Evolutionary conservation across 1,140 invertebrate species (phyloP).

Genomic region (Trypoxylus dichotomus): DNA sequence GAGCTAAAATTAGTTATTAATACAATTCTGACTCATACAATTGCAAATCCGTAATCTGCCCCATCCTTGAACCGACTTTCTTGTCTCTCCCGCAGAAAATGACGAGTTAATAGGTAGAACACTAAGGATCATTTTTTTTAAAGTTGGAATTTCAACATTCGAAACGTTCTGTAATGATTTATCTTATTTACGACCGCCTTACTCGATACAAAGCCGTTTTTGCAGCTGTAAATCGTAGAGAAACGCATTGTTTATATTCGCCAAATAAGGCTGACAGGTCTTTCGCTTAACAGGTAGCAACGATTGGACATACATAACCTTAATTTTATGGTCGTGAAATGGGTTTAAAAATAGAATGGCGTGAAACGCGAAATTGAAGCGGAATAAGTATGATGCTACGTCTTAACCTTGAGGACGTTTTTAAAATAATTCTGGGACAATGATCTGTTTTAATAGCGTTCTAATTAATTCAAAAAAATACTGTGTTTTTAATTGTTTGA

Average conservation of each 20-base stretch:
- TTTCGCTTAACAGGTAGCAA: not conserved
- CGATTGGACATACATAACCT: not conserved
- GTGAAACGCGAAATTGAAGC: not conserved
- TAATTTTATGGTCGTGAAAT: not conserved
- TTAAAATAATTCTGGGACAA: not conserved
- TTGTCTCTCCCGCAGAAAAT: not conserved
- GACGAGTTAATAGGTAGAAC: not conserved
- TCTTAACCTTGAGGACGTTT: not conserved
- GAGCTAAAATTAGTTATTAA: conserved; percentile 14
- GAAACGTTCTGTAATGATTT: not conserved
- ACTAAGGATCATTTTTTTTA: not conserved
- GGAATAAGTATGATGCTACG: not conserved
- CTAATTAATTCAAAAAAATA: not conserved
- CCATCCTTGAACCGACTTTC: not conserved
- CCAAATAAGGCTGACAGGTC: conserved; percentile 20
- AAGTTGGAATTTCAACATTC: not conserved
- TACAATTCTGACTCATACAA: not conserved
- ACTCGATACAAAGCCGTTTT: not conserved
- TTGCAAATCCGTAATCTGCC: not conserved
- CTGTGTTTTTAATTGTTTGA: not conserved
- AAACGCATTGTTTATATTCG: conserved; percentile 11
- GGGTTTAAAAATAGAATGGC: conserved; percentile 5
- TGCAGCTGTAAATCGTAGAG: not conserved
- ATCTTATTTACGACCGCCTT: not conserved
- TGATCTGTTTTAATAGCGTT: not conserved